These are phyloP conservation scores for Lepus europaeus DNA, from an alignment of 2,113 vertebrate genomes.

Conservation along the genomic window DNA sequence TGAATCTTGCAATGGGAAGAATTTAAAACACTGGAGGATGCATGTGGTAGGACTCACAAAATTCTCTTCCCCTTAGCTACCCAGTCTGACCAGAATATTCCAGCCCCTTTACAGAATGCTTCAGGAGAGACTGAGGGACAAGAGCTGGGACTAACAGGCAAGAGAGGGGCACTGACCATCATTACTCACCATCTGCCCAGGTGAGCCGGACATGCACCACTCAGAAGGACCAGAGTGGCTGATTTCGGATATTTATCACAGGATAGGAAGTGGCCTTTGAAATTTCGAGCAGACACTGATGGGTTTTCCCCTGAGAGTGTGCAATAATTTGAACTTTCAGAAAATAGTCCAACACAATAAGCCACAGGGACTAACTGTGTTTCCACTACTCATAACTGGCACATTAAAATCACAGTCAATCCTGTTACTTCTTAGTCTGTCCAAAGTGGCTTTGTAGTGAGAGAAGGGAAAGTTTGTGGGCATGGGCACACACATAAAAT, in stretches of 20 bases:
- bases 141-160: neutral
- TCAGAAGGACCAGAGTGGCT: neutral
- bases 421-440: neutral
- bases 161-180: accelerated
- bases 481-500: neutral
- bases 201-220: neutral
- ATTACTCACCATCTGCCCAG: neutral
- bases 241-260: neutral
- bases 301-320: neutral
- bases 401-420: neutral
- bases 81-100: neutral
- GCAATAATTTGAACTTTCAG: neutral
- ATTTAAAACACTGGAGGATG: too few species aligned
- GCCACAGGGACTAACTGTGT: accelerated
- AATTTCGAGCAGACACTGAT: neutral
- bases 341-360: neutral
- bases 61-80: neutral
- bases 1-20: neutral
- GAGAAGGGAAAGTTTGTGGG: neutral
- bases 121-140: neutral
- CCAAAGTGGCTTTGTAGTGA: neutral
- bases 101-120: neutral
- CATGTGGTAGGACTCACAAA: accelerated
- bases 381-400: neutral
- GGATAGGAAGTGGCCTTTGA: neutral